phyloP scores from a whole-genome alignment of 2,113 vertebrate species.

The Pterocles orientalis region DNA sequence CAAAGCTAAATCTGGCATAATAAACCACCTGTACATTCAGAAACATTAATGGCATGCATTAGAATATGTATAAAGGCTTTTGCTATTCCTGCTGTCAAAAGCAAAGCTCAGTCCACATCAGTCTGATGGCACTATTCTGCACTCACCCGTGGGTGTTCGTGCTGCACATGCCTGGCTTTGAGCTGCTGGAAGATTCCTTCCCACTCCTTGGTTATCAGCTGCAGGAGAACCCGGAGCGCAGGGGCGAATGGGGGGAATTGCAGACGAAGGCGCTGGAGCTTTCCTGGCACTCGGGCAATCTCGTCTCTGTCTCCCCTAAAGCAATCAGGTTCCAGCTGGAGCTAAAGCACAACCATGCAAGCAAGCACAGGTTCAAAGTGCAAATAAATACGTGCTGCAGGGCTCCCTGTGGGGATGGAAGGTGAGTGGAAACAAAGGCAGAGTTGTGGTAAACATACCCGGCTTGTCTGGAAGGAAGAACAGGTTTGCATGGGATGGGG shows the following conservation, averaged over 20 bases:
- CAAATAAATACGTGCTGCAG: constrained; percentile 57
- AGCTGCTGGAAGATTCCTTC: background rate
- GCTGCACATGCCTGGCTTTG: background rate
- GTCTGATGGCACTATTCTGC: background rate
- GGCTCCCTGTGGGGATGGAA: constrained; percentile 57
- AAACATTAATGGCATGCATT: background rate
- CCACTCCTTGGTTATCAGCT: background rate
- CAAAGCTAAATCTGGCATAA: background rate
- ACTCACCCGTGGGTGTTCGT: accelerated
- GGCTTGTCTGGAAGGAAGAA: constrained; percentile 58
- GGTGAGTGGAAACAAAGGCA: constrained; percentile 52
- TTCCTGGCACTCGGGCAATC: background rate
- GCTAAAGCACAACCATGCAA: background rate
- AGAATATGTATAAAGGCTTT: background rate
- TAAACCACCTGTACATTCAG: background rate
- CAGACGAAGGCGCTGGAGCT: background rate
- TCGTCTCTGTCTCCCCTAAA: background rate
- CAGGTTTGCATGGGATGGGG: constrained; percentile 35
- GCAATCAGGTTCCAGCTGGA: constrained; percentile 31
- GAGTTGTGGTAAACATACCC: constrained; percentile 53
- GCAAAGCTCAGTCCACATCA: background rate
- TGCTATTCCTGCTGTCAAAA: background rate
- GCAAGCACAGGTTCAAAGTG: constrained; percentile 59
- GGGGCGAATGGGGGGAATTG: background rate
- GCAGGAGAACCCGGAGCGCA: background rate